Conservation (phyloP, 1,140 invertebrate genomes). For the Rhagoletis zephyria region DNA sequence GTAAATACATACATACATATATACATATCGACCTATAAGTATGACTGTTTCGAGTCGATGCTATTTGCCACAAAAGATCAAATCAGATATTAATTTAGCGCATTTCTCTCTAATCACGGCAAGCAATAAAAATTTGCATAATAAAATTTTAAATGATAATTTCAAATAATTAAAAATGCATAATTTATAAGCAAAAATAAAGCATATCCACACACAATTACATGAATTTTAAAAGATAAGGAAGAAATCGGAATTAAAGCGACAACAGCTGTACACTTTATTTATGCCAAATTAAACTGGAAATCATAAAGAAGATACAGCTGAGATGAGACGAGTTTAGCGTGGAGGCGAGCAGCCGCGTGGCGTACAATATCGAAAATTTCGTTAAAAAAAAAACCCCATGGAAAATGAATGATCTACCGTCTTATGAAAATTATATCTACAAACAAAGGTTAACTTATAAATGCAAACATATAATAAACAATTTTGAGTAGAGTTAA, state of each 20-base stretch:
- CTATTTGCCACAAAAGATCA: neutral
- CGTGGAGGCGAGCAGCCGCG: neutral
- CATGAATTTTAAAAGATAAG: neutral
- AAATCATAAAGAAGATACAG: neutral
- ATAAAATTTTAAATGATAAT: slow-evolving; percentile 41
- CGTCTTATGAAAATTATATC: neutral
- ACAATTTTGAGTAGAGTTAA: neutral
- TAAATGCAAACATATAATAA: neutral
- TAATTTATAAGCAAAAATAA: slow-evolving; percentile 35
- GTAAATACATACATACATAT: neutral
- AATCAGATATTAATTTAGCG: slow-evolving; percentile 21
- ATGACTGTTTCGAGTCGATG: no score
- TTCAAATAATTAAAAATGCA: slow-evolving; percentile 22
- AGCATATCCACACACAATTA: neutral
- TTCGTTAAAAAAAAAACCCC: neutral
- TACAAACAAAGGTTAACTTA: neutral
- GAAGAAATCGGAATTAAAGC: neutral
- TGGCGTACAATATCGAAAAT: neutral
- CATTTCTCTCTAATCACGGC: slow-evolving; percentile 36
- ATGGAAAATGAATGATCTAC: no score
- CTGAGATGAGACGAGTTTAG: neutral
- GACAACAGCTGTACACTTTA: slow-evolving; percentile 18
- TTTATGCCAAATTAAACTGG: slow-evolving; percentile 17
- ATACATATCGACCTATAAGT: neutral
- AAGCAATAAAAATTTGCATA: slow-evolving; percentile 41